These are phyloP conservation scores for Eublepharis macularius DNA, from an alignment of 2,113 vertebrate genomes.

Conservation along the genomic window DNA sequence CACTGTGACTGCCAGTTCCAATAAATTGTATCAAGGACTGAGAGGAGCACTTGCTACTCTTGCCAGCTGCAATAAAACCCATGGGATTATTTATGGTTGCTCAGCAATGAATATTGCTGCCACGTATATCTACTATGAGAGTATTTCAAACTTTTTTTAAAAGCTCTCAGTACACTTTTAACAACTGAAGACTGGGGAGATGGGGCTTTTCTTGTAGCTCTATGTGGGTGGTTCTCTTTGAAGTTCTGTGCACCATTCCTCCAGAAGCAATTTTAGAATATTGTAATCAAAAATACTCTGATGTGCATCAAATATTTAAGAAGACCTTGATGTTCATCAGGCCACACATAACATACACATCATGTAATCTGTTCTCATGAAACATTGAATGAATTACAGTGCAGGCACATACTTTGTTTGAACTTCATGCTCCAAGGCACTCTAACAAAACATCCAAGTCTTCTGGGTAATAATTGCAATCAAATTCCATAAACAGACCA, in stretches of 20 bases:
- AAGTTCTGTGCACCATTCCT: not conserved
- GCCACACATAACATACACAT: not conserved
- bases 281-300: not conserved
- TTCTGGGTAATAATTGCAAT: not conserved
- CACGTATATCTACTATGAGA: not conserved
- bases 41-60: not conserved
- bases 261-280: not conserved
- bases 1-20: not conserved
- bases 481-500: not conserved
- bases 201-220: not conserved
- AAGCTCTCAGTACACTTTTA: not conserved
- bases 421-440: not conserved
- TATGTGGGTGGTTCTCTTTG: not conserved
- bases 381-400: fast-evolving
- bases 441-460: not conserved
- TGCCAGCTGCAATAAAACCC: not conserved
- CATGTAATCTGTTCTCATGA: not conserved
- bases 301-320: not conserved
- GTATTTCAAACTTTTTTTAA: not conserved
- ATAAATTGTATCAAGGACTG: not conserved
- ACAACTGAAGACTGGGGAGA: not conserved
- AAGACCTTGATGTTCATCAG: not conserved
- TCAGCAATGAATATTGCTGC: conserved; percentile 8
- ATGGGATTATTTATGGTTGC: conserved; percentile 1
- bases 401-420: conserved; percentile 1